phyloP scores from a whole-genome alignment of 2,888 invertebrate genomes.

The Epiblema foenella region DNA sequence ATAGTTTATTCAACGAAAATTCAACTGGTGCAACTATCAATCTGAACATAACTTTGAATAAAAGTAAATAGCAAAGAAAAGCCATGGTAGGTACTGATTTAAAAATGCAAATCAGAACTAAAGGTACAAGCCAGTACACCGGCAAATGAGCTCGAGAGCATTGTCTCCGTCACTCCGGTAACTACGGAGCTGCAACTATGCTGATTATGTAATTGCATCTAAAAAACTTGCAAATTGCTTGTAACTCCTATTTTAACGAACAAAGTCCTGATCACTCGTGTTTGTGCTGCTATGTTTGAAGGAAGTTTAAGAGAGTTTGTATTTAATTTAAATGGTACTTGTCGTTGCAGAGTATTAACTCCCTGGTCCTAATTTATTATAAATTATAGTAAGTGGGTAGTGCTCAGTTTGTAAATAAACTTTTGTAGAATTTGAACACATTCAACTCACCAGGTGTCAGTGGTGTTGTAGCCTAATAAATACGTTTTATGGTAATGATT shows the following conservation, averaged over 20 bases:
- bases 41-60: too few species aligned
- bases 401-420: too few species aligned
- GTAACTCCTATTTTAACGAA: slow-evolving; percentile 17
- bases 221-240: slow-evolving; percentile 38
- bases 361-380: neutral
- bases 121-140: slow-evolving; percentile 12
- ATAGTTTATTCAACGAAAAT: too few species aligned
- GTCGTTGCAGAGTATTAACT: neutral
- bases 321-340: neutral
- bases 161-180: slow-evolving; percentile 24
- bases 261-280: neutral
- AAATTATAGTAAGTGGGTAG: neutral
- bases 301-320: neutral
- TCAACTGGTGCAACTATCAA: too few species aligned
- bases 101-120: neutral
- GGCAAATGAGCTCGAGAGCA: slow-evolving; percentile 15
- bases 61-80: neutral
- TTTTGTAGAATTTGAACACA: too few species aligned
- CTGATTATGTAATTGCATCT: slow-evolving; percentile 41
- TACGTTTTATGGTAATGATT: too few species aligned
- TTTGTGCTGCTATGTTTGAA: neutral
- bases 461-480: too few species aligned
- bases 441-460: too few species aligned
- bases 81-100: neutral
- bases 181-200: slow-evolving; percentile 30